Evolutionary conservation across 2,113 vertebrate genomes (phyloP), one percentile per base, ranked within the genome.

Genomic region (Platichthys flesus): DNA sequence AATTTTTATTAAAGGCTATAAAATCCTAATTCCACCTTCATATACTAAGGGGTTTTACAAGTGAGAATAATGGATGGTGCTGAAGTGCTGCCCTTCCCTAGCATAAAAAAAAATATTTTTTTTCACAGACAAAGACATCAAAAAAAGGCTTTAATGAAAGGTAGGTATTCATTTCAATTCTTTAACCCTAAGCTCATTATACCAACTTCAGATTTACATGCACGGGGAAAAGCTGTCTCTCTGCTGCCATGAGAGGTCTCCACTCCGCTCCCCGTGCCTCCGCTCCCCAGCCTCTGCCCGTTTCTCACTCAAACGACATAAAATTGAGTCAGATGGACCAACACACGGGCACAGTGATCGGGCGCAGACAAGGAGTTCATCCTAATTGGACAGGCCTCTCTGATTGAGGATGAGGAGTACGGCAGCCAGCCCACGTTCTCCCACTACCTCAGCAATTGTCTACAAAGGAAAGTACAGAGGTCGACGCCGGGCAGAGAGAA

Each of bases 381-480:
- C 82, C 85, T 93, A 91, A 91, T 91, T 91, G 88, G 89, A 82
- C 79, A 72, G 81, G 76, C 79, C 79, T 86, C 68, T 80, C 79
- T 49, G 82, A 85, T 72, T 86, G 63, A 83, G 72, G 71, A 79
- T 28, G 18, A 14, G 21, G 56, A 28, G 13, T n/a, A n/a, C 51
- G 21, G 65, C 26, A 65, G 68, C 56, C 47, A 49, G 62, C 76
- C 64, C 68, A 74, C 63, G 37, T 62, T 31, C 70, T 28, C 70
- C 56, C 57, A 51, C 58, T 51, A 60, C 65, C 67, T 63, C n/a
- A 4, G 56, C 37, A 76, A 81, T 76, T 55, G 23, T 64, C 71
- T 66, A 82, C 52, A 65, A 54, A 78, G 81, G 63, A 78, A 75
- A 42, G 67, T 37, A 60, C 58, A 63, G 66, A 78, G 71, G 75